Evolutionary conservation across 2,797 vertebrate species (phyloP).

Genomic region (Schizopygopsis malacanthus): DNA sequence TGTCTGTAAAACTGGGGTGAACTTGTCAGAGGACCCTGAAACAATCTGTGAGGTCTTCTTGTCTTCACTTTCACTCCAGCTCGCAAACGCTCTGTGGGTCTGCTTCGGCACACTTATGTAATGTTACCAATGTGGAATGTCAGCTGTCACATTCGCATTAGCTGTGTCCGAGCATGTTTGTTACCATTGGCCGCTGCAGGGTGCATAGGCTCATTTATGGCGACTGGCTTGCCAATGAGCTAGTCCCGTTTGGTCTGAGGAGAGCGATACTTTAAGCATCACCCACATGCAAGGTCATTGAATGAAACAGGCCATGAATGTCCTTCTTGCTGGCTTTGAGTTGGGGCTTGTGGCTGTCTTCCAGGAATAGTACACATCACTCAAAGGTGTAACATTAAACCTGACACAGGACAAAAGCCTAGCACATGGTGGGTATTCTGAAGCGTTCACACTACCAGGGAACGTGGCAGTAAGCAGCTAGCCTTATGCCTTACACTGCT

Average conservation of each 20-base stretch:
- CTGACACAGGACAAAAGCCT: constrained; percentile 77
- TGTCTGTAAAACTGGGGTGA: constrained; percentile 64
- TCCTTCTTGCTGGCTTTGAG: constrained; percentile 27
- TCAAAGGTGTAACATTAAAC: constrained; percentile 78
- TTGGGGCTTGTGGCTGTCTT: constrained; percentile 61
- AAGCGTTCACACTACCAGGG: constrained; percentile 57
- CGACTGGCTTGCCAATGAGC: background rate
- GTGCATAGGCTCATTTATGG: constrained; percentile 26
- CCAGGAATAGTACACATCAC: constrained; percentile 72
- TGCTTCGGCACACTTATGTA: constrained; percentile 20
- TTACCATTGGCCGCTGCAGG: constrained; percentile 26
- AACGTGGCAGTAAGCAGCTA: constrained; percentile 51
- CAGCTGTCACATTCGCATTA: constrained; percentile 53
- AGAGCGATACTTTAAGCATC: background rate
- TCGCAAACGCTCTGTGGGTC: background rate
- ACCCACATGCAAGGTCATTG: constrained; percentile 22
- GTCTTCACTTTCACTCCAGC: background rate
- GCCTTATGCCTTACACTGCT: constrained; percentile 57
- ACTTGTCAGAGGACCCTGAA: constrained; percentile 55
- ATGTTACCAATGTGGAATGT: constrained; percentile 16
- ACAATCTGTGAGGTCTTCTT: constrained; percentile 36
- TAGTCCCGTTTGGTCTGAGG: constrained; percentile 20
- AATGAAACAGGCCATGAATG: constrained; percentile 23
- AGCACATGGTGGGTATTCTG: constrained; percentile 66
- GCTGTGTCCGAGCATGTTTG: constrained; percentile 30